A percentile compares a stretch with the other conserved stretches of the same genome.
phyloP scores from a whole-genome alignment of 2,113 vertebrate genomes.

The Hydrochoerus hydrochaeris region DNA sequence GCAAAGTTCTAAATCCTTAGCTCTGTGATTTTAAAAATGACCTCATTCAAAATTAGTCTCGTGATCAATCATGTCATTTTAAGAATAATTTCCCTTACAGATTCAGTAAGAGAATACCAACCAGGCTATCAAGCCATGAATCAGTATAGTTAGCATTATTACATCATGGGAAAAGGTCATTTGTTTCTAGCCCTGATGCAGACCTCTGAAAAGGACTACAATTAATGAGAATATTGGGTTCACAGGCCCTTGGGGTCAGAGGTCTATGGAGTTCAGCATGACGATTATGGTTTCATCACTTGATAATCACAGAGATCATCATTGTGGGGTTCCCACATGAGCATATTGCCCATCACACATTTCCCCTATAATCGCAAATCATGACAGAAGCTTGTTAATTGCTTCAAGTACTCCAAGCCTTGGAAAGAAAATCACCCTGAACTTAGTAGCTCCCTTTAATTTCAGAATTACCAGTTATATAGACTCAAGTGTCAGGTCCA shows the following conservation, averaged over 20 bases:
- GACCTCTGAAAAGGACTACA: conserved; percentile 66
- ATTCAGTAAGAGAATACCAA: not conserved
- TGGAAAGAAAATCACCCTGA: conserved; percentile 64
- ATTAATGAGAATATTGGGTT: conserved; percentile 69
- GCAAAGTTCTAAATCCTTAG: not conserved
- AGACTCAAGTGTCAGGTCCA: conserved; percentile 57
- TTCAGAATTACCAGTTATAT: conserved; percentile 33
- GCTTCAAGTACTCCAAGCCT: conserved; percentile 74
- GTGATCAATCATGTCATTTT: not conserved
- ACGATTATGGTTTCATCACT: conserved; percentile 77
- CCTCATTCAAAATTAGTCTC: not conserved
- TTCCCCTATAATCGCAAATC: conserved; percentile 79
- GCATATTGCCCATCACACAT: conserved; percentile 67
- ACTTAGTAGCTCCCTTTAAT: conserved; percentile 63
- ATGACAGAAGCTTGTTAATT: conserved; percentile 81
- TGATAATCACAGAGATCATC: conserved; percentile 72
- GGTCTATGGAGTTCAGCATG: conserved; percentile 57
- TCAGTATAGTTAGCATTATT: not conserved
- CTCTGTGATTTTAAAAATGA: not conserved
- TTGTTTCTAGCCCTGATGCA: not conserved
- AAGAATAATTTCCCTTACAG: conserved; percentile 1
- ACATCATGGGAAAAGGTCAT: not conserved
- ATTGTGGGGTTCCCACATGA: conserved; percentile 71
- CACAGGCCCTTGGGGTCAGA: conserved; percentile 64
- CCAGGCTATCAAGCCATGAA: not conserved